Percentiles rank a stretch among this genome's conserved stretches.
These are phyloP conservation scores for Papilio polytes DNA, from an alignment of 1,140 invertebrate genomes.

Conservation along the genomic window DNA sequence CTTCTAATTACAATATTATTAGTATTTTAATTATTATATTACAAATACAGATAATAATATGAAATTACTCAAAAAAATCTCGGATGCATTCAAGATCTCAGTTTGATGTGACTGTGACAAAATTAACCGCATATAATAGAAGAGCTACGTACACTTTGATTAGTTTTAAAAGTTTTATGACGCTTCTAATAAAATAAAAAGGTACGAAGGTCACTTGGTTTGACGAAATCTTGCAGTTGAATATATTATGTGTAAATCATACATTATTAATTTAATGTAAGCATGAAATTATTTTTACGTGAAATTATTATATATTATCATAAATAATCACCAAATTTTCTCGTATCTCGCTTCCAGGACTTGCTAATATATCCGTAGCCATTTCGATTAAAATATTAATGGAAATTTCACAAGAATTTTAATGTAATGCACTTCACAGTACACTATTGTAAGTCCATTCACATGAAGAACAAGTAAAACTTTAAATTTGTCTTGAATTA, in stretches of 20 bases:
- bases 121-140: background rate
- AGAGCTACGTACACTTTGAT: background rate
- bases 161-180: background rate
- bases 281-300: background rate
- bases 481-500: constrained; percentile 2
- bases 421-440: constrained; percentile 23
- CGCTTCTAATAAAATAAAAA: constrained; percentile 41
- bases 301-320: constrained; percentile 16
- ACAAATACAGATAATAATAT: too few species aligned
- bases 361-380: constrained; percentile 63
- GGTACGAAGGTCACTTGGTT: constrained; percentile 47
- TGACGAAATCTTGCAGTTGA: constrained; percentile 11
- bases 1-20: too few species aligned
- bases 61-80: too few species aligned
- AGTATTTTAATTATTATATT: too few species aligned
- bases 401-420: background rate
- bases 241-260: constrained; percentile 23
- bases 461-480: background rate
- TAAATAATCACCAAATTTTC: constrained; percentile 73
- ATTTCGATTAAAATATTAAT: constrained; percentile 52
- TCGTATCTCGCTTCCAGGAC: constrained; percentile 62
- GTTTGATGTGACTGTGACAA: background rate
- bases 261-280: constrained; percentile 11
- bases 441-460: background rate
- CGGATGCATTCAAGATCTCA: background rate